Evolutionary conservation across 2,888 invertebrate species (phyloP).

Genomic region (Caenorhabditis sp.): DNA sequence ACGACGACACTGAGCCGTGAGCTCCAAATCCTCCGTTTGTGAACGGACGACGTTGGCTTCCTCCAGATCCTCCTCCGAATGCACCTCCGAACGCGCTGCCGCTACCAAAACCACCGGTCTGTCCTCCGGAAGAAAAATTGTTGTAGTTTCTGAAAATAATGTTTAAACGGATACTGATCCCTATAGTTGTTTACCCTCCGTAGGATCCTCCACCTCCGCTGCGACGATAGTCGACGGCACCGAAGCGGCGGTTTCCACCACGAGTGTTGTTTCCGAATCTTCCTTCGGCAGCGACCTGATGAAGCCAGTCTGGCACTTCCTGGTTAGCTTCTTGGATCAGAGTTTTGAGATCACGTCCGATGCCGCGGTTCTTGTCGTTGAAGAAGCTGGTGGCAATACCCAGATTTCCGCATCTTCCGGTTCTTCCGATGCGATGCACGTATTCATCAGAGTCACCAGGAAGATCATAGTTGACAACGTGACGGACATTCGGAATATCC

Average conservation of each 20-base stretch:
- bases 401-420: constrained; percentile 68
- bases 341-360: constrained; percentile 61
- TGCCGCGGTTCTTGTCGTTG: constrained; percentile 67
- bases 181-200: constrained; percentile 19
- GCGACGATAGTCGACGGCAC: constrained; percentile 53
- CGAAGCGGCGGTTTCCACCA: constrained; percentile 44
- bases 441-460: constrained; percentile 70
- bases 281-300: constrained; percentile 62
- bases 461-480: constrained; percentile 68
- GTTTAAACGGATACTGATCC: no score
- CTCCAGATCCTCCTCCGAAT: constrained; percentile 27
- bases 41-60: constrained; percentile 38
- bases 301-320: constrained; percentile 68
- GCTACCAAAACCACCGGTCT: constrained; percentile 6
- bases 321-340: constrained; percentile 63
- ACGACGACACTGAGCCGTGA: constrained; percentile 35
- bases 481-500: constrained; percentile 69
- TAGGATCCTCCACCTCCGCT: constrained; percentile 39
- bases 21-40: constrained; percentile 53
- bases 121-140: constrained; percentile 2
- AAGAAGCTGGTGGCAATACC: constrained; percentile 70
- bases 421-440: constrained; percentile 70
- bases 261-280: constrained; percentile 24
- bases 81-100: constrained; percentile 2
- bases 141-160: constrained; percentile 30